A percentile compares a stretch with the other conserved stretches of the same genome.
Evolutionary conservation across 92 coral and sea anemone genomes (phyloP).

Genomic region (Zoanthus sansibaricus): DNA sequence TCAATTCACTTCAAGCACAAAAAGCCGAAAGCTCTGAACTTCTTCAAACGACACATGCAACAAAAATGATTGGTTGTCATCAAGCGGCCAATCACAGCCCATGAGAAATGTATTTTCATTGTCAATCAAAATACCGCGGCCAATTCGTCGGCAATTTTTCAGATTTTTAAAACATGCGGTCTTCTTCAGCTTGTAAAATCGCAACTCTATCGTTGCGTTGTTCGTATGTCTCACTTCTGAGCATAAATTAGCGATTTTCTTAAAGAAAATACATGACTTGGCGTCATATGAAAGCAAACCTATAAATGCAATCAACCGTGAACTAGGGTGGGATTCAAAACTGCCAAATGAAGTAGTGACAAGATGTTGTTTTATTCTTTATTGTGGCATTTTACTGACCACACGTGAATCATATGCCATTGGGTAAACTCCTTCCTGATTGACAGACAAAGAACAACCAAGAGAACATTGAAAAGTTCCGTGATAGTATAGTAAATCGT

Average conservation of each 20-base stretch:
- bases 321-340: constrained; percentile 34
- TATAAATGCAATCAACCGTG: constrained; percentile 34
- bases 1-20: constrained; percentile 41
- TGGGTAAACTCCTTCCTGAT: constrained; percentile 81
- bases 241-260: background rate
- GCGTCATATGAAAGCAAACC: constrained; percentile 20
- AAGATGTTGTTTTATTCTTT: constrained; percentile 16
- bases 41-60: constrained; percentile 84
- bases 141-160: constrained; percentile 70
- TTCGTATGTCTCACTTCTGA: background rate
- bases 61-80: constrained; percentile 94
- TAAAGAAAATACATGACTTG: background rate
- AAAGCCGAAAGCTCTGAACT: constrained; percentile 43
- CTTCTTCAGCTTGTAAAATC: background rate
- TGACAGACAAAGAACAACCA: constrained; percentile 79
- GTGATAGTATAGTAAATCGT: constrained; percentile 35
- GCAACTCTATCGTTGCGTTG: background rate
- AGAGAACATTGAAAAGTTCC: constrained; percentile 49
- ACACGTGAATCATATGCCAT: constrained; percentile 73
- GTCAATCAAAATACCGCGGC: constrained; percentile 84
- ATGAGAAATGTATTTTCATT: constrained; percentile 80
- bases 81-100: constrained; percentile 83
- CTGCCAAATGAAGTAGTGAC: constrained; percentile 35
- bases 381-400: constrained; percentile 73
- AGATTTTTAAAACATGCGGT: constrained; percentile 21